Evolutionary conservation across 2,888 invertebrate species (phyloP).

Genomic region (Phytoseiulus persimilis): DNA sequence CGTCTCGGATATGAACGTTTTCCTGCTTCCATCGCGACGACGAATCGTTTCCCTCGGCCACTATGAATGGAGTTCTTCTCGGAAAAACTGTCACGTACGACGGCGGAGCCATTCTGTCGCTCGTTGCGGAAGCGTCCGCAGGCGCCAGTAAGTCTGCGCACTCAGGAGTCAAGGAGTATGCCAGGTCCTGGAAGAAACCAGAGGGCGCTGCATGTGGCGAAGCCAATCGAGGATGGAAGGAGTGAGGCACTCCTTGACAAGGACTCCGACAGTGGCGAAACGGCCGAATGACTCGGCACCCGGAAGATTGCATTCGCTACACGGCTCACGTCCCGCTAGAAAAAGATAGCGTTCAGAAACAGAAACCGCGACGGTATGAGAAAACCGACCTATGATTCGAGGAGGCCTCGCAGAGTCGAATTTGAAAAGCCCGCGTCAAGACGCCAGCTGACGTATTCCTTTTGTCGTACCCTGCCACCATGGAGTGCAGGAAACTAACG

Average conservation of each 20-base stretch:
- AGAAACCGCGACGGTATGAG: too few species aligned
- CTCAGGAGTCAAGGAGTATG: background rate
- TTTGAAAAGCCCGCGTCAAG: background rate
- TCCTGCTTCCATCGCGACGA: background rate
- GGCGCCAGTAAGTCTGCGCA: background rate
- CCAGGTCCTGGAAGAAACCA: background rate
- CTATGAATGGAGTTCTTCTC: background rate
- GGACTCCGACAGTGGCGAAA: background rate
- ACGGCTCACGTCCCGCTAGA: background rate
- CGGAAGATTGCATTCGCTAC: background rate
- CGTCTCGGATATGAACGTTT: too few species aligned
- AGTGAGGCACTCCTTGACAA: background rate
- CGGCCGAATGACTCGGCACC: background rate
- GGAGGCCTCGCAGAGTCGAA: background rate
- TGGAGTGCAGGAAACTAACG: too few species aligned
- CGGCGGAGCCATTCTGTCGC: background rate
- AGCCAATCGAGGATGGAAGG: background rate
- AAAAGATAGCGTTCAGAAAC: too few species aligned
- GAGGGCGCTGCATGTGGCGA: background rate
- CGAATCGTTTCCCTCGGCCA: background rate
- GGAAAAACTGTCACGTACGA: background rate
- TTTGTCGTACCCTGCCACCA: too few species aligned
- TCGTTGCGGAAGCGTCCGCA: background rate
- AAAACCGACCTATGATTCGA: background rate
- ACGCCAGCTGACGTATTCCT: background rate